Base-by-base conservation (phyloP, 1,140 invertebrate genomes). In the Pseudomyrmex dendroicus region DNA sequence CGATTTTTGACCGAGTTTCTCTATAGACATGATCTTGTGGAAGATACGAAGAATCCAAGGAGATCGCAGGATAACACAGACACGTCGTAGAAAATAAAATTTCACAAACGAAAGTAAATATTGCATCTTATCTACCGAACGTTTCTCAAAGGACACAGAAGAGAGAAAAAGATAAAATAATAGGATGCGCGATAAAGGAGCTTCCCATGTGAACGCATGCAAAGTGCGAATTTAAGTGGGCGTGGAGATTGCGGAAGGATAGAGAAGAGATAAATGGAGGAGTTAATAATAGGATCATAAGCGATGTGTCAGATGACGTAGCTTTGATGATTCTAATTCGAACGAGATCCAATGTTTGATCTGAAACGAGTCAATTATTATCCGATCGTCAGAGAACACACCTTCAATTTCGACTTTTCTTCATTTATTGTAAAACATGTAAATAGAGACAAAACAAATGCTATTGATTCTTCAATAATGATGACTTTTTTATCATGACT, bases 211-310 rank as follows among this genome's bases (percentile, higher is more conserved):
- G 52, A 57, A 68, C 52, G 63, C 35, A 67, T 68, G 63, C 50
- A 77, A 77, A 77, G 74, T 68, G 63, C 74, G 35, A 56, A 77
- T 57, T 77, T 17, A 67, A 13, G 5, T 68, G 74, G 63, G 62
- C 63, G 35, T 77, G 63, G 50, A 77, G 35, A 77, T 57, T 62
- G 52, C 35, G 35, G 52, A 64, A 76, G 61, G 52, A 76, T 54
- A 48, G 20, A 62, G 8, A 22, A 9, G 20, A 25, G 50, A 5
- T 20, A 4, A 7, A 77, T 17, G 62, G 35, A 13, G 50, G 1
- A 12, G 17, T 68, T 68, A 70, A 78, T 56, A 52, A 78, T 46
- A 13, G 35, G 52, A 78, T 78, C 35, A 52, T 22, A 56, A 68
- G 17, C 4, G 50, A 35, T 35, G 13, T n/a, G 25, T 56, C 44